Percentiles rank a stretch among this genome's conserved stretches.
phyloP scores from a whole-genome alignment of 2,797 vertebrate genomes.

The Melanotaenia pygmaea region DNA sequence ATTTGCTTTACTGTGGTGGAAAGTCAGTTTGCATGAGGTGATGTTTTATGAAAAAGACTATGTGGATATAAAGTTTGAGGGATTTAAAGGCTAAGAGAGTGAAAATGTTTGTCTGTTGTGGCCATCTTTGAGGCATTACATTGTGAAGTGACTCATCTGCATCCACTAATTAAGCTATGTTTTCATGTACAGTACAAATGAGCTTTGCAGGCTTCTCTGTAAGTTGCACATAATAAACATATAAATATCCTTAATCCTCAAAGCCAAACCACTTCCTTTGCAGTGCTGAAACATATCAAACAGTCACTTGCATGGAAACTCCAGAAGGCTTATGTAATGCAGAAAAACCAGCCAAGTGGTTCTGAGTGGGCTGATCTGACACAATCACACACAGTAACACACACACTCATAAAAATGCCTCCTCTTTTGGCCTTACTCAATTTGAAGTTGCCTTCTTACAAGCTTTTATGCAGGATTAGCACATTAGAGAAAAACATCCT shows the following conservation, averaged over 20 bases:
- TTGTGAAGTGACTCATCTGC: slow-evolving; percentile 14
- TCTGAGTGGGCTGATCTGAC: slow-evolving; percentile 47
- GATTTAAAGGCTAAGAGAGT: slow-evolving; percentile 14
- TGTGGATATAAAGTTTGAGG: slow-evolving; percentile 14
- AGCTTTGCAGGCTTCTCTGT: slow-evolving; percentile 42
- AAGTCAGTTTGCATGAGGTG: slow-evolving; percentile 1
- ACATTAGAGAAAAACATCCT: slow-evolving; percentile 49
- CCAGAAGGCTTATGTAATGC: slow-evolving; percentile 72
- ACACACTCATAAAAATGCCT: slow-evolving; percentile 25
- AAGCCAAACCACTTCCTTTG: slow-evolving; percentile 59
- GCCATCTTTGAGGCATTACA: slow-evolving; percentile 40
- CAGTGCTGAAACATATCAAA: slow-evolving; percentile 55
- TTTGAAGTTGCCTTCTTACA: slow-evolving; percentile 62
- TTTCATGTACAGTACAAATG: slow-evolving; percentile 28
- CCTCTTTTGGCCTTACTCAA: slow-evolving; percentile 25
- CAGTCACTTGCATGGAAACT: slow-evolving; percentile 70
- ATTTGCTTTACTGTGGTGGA: slow-evolving; percentile 6
- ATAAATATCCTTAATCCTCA: slow-evolving; percentile 44
- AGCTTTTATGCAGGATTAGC: slow-evolving; percentile 64
- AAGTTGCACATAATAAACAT: slow-evolving; percentile 26
- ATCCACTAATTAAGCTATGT: slow-evolving; percentile 17
- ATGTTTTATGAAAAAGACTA: slow-evolving; percentile 40
- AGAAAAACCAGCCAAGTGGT: slow-evolving; percentile 62
- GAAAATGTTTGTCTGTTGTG: slow-evolving; percentile 8
- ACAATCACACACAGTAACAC: slow-evolving; percentile 32